Evolutionary conservation across 2,888 invertebrate genomes (phyloP).

Genomic region (Anoplius nigerrimus): DNA sequence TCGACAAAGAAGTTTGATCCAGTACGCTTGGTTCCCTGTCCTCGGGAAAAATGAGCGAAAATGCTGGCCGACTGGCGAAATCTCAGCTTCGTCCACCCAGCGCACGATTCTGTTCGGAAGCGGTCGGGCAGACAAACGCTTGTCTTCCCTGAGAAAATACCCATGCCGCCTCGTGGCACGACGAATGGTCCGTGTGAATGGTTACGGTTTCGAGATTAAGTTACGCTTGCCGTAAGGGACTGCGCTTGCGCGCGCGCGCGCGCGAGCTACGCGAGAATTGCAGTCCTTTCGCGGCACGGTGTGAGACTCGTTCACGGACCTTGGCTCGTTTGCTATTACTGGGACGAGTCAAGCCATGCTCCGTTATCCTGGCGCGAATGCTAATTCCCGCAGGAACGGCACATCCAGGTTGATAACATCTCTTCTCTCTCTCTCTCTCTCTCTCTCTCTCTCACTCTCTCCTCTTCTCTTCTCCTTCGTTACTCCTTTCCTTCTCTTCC

Average conservation of each 20-base stretch:
- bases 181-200: slow-evolving; percentile 52
- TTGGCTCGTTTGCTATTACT: too few relatives aligned
- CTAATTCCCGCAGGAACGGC: slow-evolving; percentile 50
- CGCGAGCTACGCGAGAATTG: too few relatives aligned
- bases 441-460: too few relatives aligned
- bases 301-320: too few relatives aligned
- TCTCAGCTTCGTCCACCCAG: too few relatives aligned
- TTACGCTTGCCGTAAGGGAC: slow-evolving; percentile 12
- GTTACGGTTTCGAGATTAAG: slow-evolving; percentile 53
- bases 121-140: too few relatives aligned
- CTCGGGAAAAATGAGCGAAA: too few relatives aligned
- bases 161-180: slow-evolving; percentile 51
- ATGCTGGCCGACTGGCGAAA: too few relatives aligned
- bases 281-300: not conserved
- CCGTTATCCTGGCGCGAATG: slow-evolving; percentile 51
- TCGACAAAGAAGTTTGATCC: too few relatives aligned
- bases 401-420: slow-evolving; percentile 43
- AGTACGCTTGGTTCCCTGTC: too few relatives aligned
- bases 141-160: slow-evolving; percentile 69
- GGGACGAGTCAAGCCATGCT: not conserved
- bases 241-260: too few relatives aligned
- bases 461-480: slow-evolving; percentile 28
- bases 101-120: too few relatives aligned
- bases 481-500: not conserved
- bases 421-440: not conserved